Conservation (phyloP, 2,888 invertebrate species). For the Mimas tiliae region DNA sequence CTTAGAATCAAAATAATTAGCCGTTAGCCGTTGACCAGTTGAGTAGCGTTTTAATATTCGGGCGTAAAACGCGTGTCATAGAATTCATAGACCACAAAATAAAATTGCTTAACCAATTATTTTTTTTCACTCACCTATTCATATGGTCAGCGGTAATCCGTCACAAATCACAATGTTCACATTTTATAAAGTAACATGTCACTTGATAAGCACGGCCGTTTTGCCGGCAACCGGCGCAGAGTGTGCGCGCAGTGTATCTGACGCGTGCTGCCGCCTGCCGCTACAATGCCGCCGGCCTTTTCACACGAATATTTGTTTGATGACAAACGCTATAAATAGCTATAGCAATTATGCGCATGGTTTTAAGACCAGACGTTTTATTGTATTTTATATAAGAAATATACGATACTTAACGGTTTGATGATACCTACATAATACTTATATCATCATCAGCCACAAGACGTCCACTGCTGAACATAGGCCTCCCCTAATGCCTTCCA, state of each 20-base stretch:
- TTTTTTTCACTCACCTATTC: conserved; percentile 19
- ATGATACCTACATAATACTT: no score
- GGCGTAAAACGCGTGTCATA: no score
- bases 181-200: conserved; percentile 12
- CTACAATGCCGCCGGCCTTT: conserved; percentile 28
- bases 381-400: no score
- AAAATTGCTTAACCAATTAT: neutral
- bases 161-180: conserved; percentile 18
- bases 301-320: conserved; percentile 19
- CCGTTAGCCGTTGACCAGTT: no score
- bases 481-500: no score
- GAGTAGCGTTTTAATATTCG: no score
- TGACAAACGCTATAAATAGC: conserved; percentile 12
- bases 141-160: conserved; percentile 10
- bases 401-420: no score
- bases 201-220: conserved; percentile 8
- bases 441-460: no score
- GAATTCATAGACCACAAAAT: no score
- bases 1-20: no score
- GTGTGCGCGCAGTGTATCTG: conserved; percentile 22
- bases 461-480: no score
- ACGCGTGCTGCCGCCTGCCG: conserved; percentile 26
- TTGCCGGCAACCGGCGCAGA: conserved; percentile 21
- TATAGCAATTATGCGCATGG: neutral
- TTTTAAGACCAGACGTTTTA: neutral